Conservation (phyloP, 2,113 vertebrate genomes). For the Narcine bancroftii region DNA sequence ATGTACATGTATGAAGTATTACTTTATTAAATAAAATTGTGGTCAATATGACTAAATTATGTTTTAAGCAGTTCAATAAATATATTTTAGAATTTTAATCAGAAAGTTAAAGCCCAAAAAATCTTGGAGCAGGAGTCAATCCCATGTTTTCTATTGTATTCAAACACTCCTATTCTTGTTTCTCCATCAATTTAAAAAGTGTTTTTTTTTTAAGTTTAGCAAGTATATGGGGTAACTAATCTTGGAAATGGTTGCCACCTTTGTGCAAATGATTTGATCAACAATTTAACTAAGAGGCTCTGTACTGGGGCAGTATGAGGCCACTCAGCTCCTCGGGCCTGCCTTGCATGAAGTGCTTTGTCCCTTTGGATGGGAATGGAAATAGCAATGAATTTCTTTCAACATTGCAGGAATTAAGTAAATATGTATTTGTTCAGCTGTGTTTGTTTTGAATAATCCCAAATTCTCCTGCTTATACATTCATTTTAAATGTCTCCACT, state of each 20-base stretch:
- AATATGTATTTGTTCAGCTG: neutral
- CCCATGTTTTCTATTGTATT: neutral
- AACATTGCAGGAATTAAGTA: neutral
- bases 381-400: neutral
- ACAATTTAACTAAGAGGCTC: neutral
- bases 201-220: no score
- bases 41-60: no score
- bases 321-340: no score
- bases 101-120: neutral
- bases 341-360: neutral
- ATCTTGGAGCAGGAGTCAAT: neutral
- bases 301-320: no score
- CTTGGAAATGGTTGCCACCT: neutral
- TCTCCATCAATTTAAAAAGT: neutral
- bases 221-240: neutral
- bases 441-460: neutral
- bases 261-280: neutral
- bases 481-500: neutral
- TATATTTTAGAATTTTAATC: neutral
- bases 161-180: neutral
- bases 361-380: neutral
- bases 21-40: no score
- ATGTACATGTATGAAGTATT: no score
- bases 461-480: neutral
- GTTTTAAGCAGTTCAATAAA: no score